A percentile compares a stretch with the other conserved stretches of the same genome.
phyloP scores from a whole-genome alignment of 2,797 vertebrate species.

The Neostethus bicornis region DNA sequence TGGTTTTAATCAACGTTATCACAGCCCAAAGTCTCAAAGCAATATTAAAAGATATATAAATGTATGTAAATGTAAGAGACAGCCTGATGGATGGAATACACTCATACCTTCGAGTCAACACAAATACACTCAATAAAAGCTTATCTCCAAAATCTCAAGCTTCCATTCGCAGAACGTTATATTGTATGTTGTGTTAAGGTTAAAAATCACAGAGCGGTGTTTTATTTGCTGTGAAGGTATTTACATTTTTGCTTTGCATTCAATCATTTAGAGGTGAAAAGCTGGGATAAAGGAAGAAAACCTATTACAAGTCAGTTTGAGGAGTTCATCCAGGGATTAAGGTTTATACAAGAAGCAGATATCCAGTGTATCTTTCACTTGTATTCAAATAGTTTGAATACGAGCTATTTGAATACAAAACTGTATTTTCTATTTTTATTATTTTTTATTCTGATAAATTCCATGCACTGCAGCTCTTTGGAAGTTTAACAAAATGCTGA shows the following conservation, averaged over 20 bases:
- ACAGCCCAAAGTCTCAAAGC: conserved; percentile 55
- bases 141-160: conserved; percentile 18
- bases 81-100: conserved; percentile 49
- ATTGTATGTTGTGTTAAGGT: conserved; percentile 7
- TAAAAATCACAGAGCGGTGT: conserved; percentile 16
- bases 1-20: conserved; percentile 57
- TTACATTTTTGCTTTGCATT: conserved; percentile 29
- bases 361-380: conserved; percentile 43
- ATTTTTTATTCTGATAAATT: too few relatives aligned
- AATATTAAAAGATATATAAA: conserved; percentile 48
- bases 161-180: conserved; percentile 13
- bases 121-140: conserved; percentile 37
- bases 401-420: conserved; percentile 46
- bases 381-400: conserved; percentile 43
- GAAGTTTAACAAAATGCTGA: conserved; percentile 19
- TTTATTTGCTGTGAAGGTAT: conserved; percentile 21
- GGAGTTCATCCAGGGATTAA: conserved; percentile 15
- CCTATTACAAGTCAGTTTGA: conserved; percentile 8
- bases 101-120: conserved; percentile 40
- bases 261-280: conserved; percentile 18
- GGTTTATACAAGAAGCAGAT: conserved; percentile 35
- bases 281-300: conserved; percentile 19
- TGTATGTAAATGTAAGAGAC: neutral
- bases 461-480: conserved; percentile 30
- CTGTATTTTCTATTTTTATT: too few relatives aligned